phyloP scores from a whole-genome alignment of 2,797 vertebrate genomes.

The Spinibarbus caldwelli region DNA sequence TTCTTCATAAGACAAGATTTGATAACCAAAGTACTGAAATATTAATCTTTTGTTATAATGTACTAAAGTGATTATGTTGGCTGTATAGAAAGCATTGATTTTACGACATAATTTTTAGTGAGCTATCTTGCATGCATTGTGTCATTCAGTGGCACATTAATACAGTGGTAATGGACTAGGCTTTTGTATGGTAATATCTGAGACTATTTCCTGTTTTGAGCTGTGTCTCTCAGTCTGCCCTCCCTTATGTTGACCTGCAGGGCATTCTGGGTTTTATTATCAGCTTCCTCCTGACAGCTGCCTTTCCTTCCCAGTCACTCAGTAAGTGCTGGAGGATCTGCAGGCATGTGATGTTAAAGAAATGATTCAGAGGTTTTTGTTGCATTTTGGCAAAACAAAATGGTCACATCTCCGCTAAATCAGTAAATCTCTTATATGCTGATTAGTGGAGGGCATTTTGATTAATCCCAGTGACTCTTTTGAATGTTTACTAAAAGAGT shows the following conservation, averaged over 20 bases:
- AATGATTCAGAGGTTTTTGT: not conserved
- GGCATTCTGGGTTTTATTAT: constrained; percentile 68
- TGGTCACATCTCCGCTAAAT: not conserved
- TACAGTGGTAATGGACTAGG: not conserved
- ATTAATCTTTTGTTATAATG: not conserved
- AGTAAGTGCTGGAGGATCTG: constrained; percentile 10
- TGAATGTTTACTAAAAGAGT: not conserved
- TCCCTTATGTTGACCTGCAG: constrained; percentile 42
- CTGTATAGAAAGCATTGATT: not conserved
- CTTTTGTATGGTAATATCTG: constrained; percentile 5
- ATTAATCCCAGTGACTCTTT: not conserved
- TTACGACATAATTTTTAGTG: not conserved
- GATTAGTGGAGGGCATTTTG: not conserved
- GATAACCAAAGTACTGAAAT: not conserved
- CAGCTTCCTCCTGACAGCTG: constrained; percentile 77
- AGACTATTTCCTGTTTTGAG: constrained; percentile 63
- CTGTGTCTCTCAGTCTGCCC: constrained; percentile 27
- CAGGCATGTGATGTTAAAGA: not conserved
- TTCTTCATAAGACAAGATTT: not conserved
- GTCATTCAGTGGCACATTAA: not conserved
- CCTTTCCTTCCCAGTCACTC: constrained; percentile 74
- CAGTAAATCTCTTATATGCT: not conserved
- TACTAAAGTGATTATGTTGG: not conserved
- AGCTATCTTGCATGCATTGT: not conserved
- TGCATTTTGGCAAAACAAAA: not conserved